Evolutionary conservation across 2,797 vertebrate genomes (phyloP).

Genomic region (Argentina silus): DNA sequence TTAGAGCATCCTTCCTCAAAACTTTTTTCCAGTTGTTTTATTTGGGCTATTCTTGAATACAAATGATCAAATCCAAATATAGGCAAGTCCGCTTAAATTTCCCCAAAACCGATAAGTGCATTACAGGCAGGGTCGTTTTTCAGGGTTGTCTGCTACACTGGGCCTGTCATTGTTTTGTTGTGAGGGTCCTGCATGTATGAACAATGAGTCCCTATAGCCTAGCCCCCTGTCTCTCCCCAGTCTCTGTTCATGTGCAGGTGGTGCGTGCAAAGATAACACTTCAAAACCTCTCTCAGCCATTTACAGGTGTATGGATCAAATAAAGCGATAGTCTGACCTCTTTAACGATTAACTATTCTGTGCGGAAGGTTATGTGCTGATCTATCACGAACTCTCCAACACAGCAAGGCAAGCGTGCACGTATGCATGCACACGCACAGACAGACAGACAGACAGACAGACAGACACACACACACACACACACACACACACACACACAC

Average conservation of each 20-base stretch:
- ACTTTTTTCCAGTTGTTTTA: background rate
- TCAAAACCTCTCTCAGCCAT: conserved; percentile 34
- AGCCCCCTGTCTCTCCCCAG: conserved; percentile 19
- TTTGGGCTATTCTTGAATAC: background rate
- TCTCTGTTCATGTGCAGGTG: conserved; percentile 37
- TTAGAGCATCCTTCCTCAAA: conserved; percentile 12
- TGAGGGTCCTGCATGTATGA: background rate
- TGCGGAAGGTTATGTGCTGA: background rate
- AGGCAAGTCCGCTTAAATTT: too few species aligned
- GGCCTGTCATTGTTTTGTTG: background rate
- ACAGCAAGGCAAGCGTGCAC: too few species aligned
- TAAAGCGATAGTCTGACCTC: background rate
- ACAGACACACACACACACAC: conserved; percentile 8
- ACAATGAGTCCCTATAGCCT: conserved; percentile 18
- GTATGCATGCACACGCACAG: background rate
- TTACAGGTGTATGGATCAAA: background rate
- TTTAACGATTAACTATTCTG: background rate
- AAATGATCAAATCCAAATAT: background rate
- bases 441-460: conserved; percentile 15
- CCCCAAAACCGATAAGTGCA: too few species aligned
- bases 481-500: conserved; percentile 4
- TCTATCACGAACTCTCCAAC: background rate
- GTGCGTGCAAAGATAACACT: conserved; percentile 33
- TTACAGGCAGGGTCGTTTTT: too few species aligned
- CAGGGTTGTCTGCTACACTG: too few species aligned